A percentile compares a stretch with the other conserved stretches of the same genome.
phyloP scores from a whole-genome alignment of 2,113 vertebrate species.

The Parus major region DNA sequence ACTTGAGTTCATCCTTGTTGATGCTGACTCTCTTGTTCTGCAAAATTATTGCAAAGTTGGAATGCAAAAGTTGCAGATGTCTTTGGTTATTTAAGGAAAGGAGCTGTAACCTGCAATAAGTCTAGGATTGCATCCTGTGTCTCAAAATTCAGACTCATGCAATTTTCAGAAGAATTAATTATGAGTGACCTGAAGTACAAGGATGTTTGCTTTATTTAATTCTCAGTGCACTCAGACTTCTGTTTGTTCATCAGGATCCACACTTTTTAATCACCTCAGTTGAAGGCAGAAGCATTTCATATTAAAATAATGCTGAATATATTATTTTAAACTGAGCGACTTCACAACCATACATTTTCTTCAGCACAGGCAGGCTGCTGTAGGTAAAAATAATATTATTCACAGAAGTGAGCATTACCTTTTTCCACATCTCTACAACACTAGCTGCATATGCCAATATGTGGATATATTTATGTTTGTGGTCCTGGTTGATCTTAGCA shows the following conservation, averaged over 20 bases:
- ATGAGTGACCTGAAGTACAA: neutral
- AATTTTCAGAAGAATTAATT: neutral
- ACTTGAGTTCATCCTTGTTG: slow-evolving; percentile 97
- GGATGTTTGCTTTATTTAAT: neutral
- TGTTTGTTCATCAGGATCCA: neutral
- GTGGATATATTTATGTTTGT: slow-evolving; percentile 99
- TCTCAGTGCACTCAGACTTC: neutral
- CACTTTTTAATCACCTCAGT: neutral
- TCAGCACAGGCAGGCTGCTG: neutral
- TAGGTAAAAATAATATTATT: neutral
- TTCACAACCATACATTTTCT: neutral
- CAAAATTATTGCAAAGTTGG: neutral
- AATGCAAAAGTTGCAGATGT: neutral
- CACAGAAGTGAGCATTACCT: slow-evolving; percentile 74
- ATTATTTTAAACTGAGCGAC: neutral
- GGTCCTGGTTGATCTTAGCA: slow-evolving; percentile 98
- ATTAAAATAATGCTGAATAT: neutral
- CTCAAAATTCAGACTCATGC: neutral
- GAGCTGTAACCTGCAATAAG: neutral
- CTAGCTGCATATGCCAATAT: slow-evolving; percentile 96
- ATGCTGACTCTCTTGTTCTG: slow-evolving; percentile 98
- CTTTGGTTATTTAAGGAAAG: neutral
- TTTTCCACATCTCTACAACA: slow-evolving; percentile 98
- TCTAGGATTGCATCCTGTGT: neutral
- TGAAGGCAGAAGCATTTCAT: neutral